Evolutionary conservation across 2,797 vertebrate genomes (phyloP).

Genomic region (Pipistrellus pipistrellus): DNA sequence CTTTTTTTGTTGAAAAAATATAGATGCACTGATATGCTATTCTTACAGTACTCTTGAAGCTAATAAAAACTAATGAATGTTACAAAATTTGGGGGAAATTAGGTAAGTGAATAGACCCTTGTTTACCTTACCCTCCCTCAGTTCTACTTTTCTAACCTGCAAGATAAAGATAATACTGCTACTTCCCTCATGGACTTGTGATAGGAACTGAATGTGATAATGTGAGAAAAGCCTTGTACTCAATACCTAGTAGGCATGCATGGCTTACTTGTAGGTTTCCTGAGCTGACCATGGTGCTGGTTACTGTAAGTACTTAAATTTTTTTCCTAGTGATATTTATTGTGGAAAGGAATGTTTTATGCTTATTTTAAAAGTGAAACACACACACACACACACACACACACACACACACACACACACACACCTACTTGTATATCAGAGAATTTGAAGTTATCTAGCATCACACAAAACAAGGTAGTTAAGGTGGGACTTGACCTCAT

Average conservation of each 20-base stretch:
- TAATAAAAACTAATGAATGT: neutral
- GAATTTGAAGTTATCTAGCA: neutral
- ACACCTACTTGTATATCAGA: neutral
- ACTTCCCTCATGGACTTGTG: neutral
- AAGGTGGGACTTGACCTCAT: neutral
- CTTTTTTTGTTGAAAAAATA: constrained; percentile 37
- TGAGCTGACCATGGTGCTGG: too few species aligned
- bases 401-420: neutral
- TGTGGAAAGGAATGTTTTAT: neutral
- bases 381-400: neutral
- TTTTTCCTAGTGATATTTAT: neutral
- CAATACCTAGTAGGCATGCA: neutral
- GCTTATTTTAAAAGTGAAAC: neutral
- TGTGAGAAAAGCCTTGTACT: neutral
- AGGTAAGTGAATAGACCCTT: neutral
- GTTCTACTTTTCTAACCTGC: neutral
- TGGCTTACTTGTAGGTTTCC: neutral
- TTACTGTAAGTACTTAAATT: neutral
- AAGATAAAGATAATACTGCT: constrained; percentile 24
- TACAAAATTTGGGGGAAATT: neutral
- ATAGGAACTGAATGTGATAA: neutral
- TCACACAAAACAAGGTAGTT: neutral
- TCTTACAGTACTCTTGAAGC: neutral
- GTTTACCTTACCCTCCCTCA: neutral
- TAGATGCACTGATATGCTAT: neutral